Evolutionary conservation across 2,888 invertebrate species (phyloP).

Genomic region (Lithophane leautieri): DNA sequence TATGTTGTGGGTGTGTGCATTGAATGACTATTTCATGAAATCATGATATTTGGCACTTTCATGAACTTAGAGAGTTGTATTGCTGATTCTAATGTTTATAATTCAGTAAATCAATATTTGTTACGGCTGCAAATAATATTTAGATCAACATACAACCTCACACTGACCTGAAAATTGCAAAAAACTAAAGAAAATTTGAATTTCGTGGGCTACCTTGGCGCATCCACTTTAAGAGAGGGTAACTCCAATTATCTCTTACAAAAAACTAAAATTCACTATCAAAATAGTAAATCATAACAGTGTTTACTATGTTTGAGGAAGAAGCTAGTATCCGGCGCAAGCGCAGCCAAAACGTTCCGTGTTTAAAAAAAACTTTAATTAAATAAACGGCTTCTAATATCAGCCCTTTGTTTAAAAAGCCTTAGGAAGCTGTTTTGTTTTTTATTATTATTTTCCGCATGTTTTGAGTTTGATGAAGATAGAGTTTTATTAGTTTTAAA

Average conservation of each 20-base stretch:
- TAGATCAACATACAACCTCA: too few relatives aligned
- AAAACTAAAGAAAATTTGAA: too few relatives aligned
- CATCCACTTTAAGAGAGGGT: not conserved
- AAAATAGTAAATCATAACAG: conserved; percentile 54
- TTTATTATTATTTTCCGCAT: conserved; percentile 43
- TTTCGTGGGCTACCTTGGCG: too few relatives aligned
- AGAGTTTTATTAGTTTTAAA: conserved; percentile 14
- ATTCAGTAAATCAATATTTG: too few relatives aligned
- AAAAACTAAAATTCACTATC: conserved; percentile 20
- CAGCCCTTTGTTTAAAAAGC: conserved; percentile 68
- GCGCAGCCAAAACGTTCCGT: conserved; percentile 66
- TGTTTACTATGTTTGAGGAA: conserved; percentile 70
- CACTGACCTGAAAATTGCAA: too few relatives aligned
- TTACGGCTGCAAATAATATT: too few relatives aligned
- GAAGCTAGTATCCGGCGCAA: conserved; percentile 66
- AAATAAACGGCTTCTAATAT: conserved; percentile 47
- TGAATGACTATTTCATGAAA: too few relatives aligned
- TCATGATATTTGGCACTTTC: too few relatives aligned
- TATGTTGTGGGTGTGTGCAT: too few relatives aligned
- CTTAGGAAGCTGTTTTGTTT: conserved; percentile 50
- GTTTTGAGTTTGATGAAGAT: conserved; percentile 32
- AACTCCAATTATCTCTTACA: not conserved
- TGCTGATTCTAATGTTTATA: too few relatives aligned
- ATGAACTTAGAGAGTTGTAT: too few relatives aligned
- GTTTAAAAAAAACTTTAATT: conserved; percentile 58